Evolutionary conservation across 2,113 vertebrate species (phyloP), one percentile per base, ranked within the genome.

Genomic region (Rhabdornis inornatus): DNA sequence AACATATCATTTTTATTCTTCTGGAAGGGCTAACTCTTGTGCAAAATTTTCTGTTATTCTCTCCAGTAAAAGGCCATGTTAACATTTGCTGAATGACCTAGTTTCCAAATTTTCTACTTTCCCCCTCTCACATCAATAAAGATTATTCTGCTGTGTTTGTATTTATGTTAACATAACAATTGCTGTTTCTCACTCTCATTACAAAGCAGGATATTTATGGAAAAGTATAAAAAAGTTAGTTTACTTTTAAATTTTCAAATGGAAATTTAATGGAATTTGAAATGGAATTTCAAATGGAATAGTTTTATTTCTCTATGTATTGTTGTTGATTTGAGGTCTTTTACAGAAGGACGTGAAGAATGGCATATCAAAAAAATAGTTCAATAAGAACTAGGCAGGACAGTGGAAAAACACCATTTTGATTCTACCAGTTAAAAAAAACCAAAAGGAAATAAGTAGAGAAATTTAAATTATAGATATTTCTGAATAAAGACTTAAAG

Each of bases 41-140:
- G 44, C 18, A 77, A 71, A 92, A 61, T 65, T 61, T 47, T 74
- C 63, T 53, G 47, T 70, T 83, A 55, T 6, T 64, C 7, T 90
- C 23, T 90, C 33, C 33, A 59, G 20, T 65, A 50, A 84, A 89
- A 93, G 42, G 47, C 59, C 70, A 61, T 2, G 5, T 77, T 83
- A 81, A 56, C 13, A 50, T 79, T 77, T 59, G 35, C 47, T 75
- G 50, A 88, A 79, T 74, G 63, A 91, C 87, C 82, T 70, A 92
- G 39, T 92, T 97, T 93, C 33, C 80, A 47, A 68, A 44, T 83
- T 74, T 94, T 91, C 35, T 72, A 16, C 50, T 90, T 83, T 81
- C 59, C 10, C 44, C 35, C 42, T 84, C 65, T 87, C 87, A 84
- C 47, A 52, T 70, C 60, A 70, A n/a, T 71, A 70, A 86, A 35